Evolutionary conservation across 2,888 invertebrate genomes (phyloP), one percentile per base, ranked within the genome.

Genomic region (Cheilosia variabilis): DNA sequence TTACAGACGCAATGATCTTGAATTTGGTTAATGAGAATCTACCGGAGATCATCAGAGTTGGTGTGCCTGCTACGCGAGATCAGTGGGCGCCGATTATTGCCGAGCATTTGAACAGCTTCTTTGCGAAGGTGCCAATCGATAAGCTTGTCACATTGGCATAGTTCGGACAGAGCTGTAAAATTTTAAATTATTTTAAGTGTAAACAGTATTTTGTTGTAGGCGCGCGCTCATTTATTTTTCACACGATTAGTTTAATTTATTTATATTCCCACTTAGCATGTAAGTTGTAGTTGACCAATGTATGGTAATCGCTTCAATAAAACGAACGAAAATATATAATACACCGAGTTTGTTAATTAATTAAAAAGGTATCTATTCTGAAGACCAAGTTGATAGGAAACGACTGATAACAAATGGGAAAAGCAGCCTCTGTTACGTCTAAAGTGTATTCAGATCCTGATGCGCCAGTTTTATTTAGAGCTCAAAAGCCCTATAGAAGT

Each of bases 1-100:
- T 77, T 81, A 0, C 66, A 92, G 91, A 92, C 88, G 87, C 90
- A 47, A 90, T 91, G 91, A 91, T 91, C 41, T 77, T 92, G 52
- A 91, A 92, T 87, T 93, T 94, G 88, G 92, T 93, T 0, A 94
- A 94, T 89, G 93, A 94, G 88, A 94, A 94, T 89, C 93, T 94
- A 92, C 93, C 93, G 53, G 89, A 93, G 50, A 90, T 94, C 37
- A 94, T 93, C 87, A 92, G 92, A 34, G 91, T 92, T 27, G 92
- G 94, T 88, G 89, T 94, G 82, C 94, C 94, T 0, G 92, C 91
- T 27, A 92, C 92, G 19, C 90, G 91, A 4, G 90, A 90, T 17
- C 90, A 91, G 75, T 92, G 92, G 91, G 91, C 91, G n/a, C 92
- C 92, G 50, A 90, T 92, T 60, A 81, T 92, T 63, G 89, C 91